Evolutionary conservation across 2,888 invertebrate species (phyloP), one percentile per base, ranked within the genome.

Genomic region (Nemoura dubitans): DNA sequence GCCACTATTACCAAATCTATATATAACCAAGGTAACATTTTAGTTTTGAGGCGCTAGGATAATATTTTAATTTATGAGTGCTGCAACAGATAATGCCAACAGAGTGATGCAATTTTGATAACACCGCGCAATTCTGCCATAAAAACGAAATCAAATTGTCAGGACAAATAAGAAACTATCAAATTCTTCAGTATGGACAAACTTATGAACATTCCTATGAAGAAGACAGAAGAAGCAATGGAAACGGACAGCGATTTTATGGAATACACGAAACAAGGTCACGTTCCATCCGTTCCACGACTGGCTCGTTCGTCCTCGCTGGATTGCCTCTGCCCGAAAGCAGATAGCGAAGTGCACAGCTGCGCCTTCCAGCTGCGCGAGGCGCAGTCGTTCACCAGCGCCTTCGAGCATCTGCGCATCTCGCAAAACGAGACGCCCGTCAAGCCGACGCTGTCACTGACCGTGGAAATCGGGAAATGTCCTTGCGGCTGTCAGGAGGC

Each of bases 381-480:
- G 29, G 89, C 90, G 2, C 89, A 86, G n/a, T 90, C 89, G 77
- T 89, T 90, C 26, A 88, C 89, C 0, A 89, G 89, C 7, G 89
- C 87, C 0, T 89, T 91, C 36, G 89, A 90, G 81, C 89, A 90
- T 43, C 86, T 90, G 43, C 87, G 89, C 80, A 86, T 90, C 2
- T 0, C 2, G n/a, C 29, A 0, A 5, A 30, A 30, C 6, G 81
- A 27, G 29, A 6, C 16, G 30, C 85, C 76, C 21, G 87, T 78
- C n/a, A 85, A 88, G 36, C 25, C 81, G 78, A 87, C 86, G 83
- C 86, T 89, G n/a, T 42, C 88, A 81, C 84, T 86, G 25, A 88
- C 87, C 84, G 89, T 88, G 26, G 89, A 88, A 85, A 89, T 89
- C 26, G 88, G 89, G 0, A 89, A 90, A 83, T 90, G 90, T 88